A percentile compares a stretch with the other conserved stretches of the same genome.
Conservation (phyloP, 2,113 vertebrate genomes). For the Anser brachyrhynchus region DNA sequence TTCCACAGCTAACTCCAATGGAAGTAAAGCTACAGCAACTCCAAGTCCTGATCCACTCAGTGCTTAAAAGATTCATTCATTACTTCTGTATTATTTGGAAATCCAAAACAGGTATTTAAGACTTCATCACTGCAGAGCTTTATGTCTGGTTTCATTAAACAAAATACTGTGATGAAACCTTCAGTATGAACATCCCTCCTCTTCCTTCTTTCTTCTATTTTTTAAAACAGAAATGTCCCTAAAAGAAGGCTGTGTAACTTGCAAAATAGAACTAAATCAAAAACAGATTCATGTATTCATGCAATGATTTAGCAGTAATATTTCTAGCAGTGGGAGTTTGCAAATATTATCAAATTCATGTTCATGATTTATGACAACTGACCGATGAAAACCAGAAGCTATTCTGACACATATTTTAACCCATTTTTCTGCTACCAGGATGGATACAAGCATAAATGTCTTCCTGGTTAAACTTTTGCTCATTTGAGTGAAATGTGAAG, state of each 20-base stretch:
- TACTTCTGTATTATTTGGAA: neutral
- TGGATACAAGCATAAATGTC: neutral
- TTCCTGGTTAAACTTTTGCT: neutral
- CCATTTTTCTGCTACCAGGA: conserved; percentile 25
- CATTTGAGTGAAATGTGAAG: conserved; percentile 21
- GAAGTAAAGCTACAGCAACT: neutral
- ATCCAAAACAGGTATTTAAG: neutral
- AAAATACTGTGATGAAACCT: neutral
- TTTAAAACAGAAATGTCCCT: neutral
- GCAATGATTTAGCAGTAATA: conserved; percentile 18
- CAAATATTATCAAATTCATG: conserved; percentile 51
- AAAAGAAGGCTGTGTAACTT: neutral
- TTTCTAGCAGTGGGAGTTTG: conserved; percentile 18
- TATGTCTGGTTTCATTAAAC: neutral
- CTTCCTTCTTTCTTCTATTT: neutral
- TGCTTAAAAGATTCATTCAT: neutral
- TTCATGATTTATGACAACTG: conserved; percentile 26
- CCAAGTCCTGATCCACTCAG: neutral
- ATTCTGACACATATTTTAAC: conserved; percentile 3
- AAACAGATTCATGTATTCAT: neutral
- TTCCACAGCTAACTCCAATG: neutral
- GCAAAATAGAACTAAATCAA: conserved; percentile 38
- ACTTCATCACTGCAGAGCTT: neutral
- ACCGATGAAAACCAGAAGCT: conserved; percentile 16
- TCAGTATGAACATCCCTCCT: neutral